Evolutionary conservation across 2,113 vertebrate genomes (phyloP), one percentile per base, ranked within the genome.

Genomic region (Bubo scandiacus): DNA sequence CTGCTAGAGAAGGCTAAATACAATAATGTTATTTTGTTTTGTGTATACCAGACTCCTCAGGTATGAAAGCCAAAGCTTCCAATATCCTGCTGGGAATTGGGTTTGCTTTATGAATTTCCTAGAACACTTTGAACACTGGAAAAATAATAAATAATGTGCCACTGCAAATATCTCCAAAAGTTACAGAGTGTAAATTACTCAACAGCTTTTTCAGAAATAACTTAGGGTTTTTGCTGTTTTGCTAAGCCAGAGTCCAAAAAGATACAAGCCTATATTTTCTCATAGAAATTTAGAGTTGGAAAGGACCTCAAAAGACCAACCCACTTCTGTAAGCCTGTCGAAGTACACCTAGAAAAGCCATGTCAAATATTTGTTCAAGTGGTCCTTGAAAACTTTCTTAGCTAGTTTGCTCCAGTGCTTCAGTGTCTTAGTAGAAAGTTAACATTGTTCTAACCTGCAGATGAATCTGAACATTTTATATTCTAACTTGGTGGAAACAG

Each of bases 101-200:
- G 16, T 58, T 67, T 94, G 51, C 55, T 79, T 87, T 72, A 36
- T 89, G 15, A 68, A 81, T 81, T 94, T 96, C 63, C 47, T 91
- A 72, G 71, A 88, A 81, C 20, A 51, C 29, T 84, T 43, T 22
- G 32, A 90, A 77, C 45, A 47, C 15, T 54, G 54, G 34, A 87
- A 93, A 95, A 88, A 88, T 43, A 93, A 88, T 52, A 93, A 90
- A 86, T 81, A 83, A 73, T 54, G 25, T 70, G 73, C 32, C 14
- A 52, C n/a, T 62, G 22, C 45, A 83, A 88, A 67, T 51, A 80
- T 23, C 40, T 68, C 73, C 40, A 62, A 26, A 94, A 89, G 57
- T 40, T 74, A n/a, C 71, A 75, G 36, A 78, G 14, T 89, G 16
- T 75, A 65, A 94, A 81, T 81, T 72, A 55, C 55, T 87, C 59